Evolutionary conservation across 2,113 vertebrate genomes (phyloP).

Genomic region (Paralichthys olivaceus): DNA sequence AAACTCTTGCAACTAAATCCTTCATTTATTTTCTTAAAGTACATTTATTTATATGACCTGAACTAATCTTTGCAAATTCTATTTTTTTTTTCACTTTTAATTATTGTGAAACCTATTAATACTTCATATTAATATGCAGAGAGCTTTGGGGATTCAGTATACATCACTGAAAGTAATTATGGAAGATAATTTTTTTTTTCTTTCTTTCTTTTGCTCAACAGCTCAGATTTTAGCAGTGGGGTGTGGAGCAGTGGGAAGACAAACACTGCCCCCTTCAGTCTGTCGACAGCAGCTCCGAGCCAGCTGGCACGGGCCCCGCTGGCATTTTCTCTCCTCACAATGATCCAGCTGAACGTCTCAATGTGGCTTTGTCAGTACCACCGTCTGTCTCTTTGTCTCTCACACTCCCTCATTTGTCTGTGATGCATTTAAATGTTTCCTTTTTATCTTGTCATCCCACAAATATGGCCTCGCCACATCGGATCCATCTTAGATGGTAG

Average conservation of each 20-base stretch:
- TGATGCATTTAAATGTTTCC: conserved; percentile 7
- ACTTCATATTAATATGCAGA: conserved; percentile 46
- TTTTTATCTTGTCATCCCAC: too few relatives aligned
- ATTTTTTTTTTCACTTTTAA: conserved; percentile 49
- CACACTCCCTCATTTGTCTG: not conserved
- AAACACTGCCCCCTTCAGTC: conserved; percentile 74
- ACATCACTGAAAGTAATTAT: conserved; percentile 67
- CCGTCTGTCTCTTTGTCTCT: conserved; percentile 25
- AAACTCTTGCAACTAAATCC: conserved; percentile 36
- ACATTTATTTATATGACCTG: conserved; percentile 59
- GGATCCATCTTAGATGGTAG: not conserved
- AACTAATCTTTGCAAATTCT: conserved; percentile 61
- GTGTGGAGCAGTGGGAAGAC: conserved; percentile 35
- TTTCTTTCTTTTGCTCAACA: not conserved
- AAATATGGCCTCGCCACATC: conserved; percentile 30
- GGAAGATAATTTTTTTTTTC: conserved; percentile 25
- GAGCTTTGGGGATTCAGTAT: conserved; percentile 49
- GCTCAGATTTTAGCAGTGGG: not conserved
- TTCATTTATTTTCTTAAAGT: conserved; percentile 33
- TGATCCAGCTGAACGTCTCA: conserved; percentile 20
- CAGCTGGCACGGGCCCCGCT: not conserved
- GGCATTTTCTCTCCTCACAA: conserved; percentile 4
- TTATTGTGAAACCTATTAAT: conserved; percentile 63
- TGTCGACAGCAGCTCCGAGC: conserved; percentile 10
- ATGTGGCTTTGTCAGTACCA: conserved; percentile 7